Conservation (phyloP, 2,113 vertebrate species). For the Anseranas semipalmata region DNA sequence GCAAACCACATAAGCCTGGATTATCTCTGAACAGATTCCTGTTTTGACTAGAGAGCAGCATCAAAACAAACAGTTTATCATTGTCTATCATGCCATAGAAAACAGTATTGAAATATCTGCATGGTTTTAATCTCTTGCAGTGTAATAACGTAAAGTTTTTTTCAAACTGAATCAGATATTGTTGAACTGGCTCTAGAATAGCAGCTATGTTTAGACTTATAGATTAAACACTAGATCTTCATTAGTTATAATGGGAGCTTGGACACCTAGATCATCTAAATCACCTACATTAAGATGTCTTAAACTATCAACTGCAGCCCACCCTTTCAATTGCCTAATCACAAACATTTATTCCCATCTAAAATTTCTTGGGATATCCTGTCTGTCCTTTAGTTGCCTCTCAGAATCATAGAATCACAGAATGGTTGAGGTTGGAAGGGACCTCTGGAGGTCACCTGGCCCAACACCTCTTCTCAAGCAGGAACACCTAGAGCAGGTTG, state of each 20-base stretch:
- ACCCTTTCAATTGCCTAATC: neutral
- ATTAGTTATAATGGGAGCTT: neutral
- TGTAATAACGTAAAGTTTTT: rapidly evolving
- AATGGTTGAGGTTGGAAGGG: no score
- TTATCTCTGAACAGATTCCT: neutral
- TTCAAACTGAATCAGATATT: neutral
- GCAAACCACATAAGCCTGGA: neutral
- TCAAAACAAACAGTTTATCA: neutral
- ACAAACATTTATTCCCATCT: neutral
- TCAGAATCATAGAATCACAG: no score
- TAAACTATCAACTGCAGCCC: neutral
- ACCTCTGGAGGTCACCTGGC: no score
- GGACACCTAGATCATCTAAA: neutral
- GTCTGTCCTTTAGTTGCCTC: neutral
- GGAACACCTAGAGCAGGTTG: no score
- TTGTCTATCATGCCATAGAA: neutral
- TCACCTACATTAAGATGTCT: neutral
- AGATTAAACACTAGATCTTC: neutral
- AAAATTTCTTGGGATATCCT: neutral
- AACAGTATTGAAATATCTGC: neutral
- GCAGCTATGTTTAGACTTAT: neutral
- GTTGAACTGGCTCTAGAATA: neutral
- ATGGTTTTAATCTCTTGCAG: neutral
- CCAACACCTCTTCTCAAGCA: no score
- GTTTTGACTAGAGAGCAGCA: neutral